phyloP scores from a whole-genome alignment of 2,797 vertebrate species.

The Hyperoplus immaculatus region DNA sequence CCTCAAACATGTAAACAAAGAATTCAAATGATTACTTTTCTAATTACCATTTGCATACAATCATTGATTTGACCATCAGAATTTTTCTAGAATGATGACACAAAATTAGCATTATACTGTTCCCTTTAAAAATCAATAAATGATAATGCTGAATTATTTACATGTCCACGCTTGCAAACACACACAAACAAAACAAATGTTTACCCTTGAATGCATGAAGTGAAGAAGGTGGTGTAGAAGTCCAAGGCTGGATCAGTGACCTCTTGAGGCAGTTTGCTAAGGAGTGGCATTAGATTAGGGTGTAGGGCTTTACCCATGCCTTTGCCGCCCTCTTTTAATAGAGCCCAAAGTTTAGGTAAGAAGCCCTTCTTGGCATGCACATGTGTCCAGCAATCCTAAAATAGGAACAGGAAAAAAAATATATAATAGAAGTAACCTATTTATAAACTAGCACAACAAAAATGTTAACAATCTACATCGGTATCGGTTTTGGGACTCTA shows the following conservation, averaged over 20 bases:
- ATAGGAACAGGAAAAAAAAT: slow-evolving; percentile 6
- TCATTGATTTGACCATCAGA: background rate
- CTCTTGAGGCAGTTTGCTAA: slow-evolving; percentile 91
- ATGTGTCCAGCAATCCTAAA: slow-evolving; percentile 95
- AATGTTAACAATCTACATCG: background rate
- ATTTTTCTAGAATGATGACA: background rate
- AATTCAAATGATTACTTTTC: background rate
- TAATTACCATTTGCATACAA: background rate
- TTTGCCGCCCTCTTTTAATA: slow-evolving; percentile 92
- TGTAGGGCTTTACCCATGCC: slow-evolving; percentile 92
- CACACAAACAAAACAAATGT: background rate
- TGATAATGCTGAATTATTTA: background rate
- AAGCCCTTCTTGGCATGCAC: slow-evolving; percentile 94
- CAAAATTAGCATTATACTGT: background rate
- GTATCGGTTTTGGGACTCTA: background rate
- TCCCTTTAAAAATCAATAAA: background rate
- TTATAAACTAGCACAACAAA: background rate
- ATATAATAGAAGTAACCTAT: background rate
- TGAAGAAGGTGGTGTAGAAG: slow-evolving; percentile 92
- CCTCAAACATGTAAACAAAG: too few species aligned
- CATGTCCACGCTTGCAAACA: background rate
- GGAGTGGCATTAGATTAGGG: slow-evolving; percentile 94
- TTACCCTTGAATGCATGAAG: slow-evolving; percentile 91
- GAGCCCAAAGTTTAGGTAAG: slow-evolving; percentile 92
- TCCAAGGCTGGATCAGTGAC: slow-evolving; percentile 89